Conservation (phyloP, 2,797 vertebrate genomes). For the Pampus argenteus region DNA sequence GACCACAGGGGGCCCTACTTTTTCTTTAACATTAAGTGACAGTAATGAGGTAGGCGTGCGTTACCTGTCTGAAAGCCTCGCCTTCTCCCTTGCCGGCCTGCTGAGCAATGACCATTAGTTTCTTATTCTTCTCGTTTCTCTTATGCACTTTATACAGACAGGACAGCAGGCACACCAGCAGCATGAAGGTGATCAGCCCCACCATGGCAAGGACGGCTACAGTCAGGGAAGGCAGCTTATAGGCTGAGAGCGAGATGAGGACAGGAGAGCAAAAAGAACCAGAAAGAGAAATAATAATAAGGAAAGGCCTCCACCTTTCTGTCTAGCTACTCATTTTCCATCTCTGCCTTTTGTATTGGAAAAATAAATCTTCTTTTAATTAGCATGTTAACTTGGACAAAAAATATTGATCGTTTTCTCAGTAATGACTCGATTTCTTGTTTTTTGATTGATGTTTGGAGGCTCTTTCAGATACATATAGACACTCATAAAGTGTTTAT, state of each 20-base stretch:
- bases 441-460: too few species aligned
- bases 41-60: neutral
- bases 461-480: neutral
- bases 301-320: neutral
- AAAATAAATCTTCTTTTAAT: neutral
- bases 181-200: slow-evolving; percentile 79
- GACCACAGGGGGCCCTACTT: neutral
- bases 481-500: neutral
- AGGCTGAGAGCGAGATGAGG: slow-evolving; percentile 59
- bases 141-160: slow-evolving; percentile 79
- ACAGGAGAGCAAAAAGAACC: neutral
- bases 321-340: neutral
- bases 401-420: neutral
- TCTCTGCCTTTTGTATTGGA: neutral
- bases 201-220: slow-evolving; percentile 78
- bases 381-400: neutral
- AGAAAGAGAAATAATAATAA: slow-evolving; percentile 9
- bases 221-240: slow-evolving; percentile 75
- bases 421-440: too few species aligned
- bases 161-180: slow-evolving; percentile 83
- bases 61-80: slow-evolving; percentile 85
- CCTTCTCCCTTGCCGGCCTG: slow-evolving; percentile 80
- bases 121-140: slow-evolving; percentile 80
- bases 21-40: neutral
- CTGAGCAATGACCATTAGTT: slow-evolving; percentile 78